A percentile compares a stretch with the other conserved stretches of the same genome.
These are phyloP conservation scores for Oxygymnocypris stewartii DNA, from an alignment of 2,113 vertebrate species.

Conservation along the genomic window DNA sequence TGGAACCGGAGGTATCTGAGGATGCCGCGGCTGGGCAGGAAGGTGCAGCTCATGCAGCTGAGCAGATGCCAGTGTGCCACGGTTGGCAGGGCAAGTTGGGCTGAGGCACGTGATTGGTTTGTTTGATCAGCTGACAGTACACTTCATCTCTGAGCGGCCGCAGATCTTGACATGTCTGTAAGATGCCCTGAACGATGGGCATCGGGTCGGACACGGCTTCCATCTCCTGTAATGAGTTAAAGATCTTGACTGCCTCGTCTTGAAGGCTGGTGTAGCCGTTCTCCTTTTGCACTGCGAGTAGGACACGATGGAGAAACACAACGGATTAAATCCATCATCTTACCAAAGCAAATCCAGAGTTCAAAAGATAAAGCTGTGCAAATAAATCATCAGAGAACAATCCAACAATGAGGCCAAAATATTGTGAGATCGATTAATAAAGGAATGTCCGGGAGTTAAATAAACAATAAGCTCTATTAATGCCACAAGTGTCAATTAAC, in stretches of 20 bases:
- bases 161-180: conserved; percentile 92
- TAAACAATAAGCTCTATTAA: background rate
- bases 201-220: conserved; percentile 88
- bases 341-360: background rate
- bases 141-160: conserved; percentile 88
- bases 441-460: background rate
- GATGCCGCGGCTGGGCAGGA: conserved; percentile 86
- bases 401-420: background rate
- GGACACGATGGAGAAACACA: conserved; percentile 12
- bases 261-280: conserved; percentile 90
- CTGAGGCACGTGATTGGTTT: conserved; percentile 90
- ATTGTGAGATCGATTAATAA: background rate
- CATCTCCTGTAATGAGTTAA: conserved; percentile 91
- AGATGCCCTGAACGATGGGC: conserved; percentile 90
- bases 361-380: background rate
- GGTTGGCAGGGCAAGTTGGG: conserved; percentile 78
- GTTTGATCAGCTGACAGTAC: conserved; percentile 93
- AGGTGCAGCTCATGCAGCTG: conserved; percentile 88
- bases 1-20: conserved; percentile 91
- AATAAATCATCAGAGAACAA: background rate
- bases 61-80: conserved; percentile 89
- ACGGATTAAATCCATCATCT: background rate
- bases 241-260: conserved; percentile 91
- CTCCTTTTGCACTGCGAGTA: conserved; percentile 82
- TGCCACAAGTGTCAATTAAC: background rate